phyloP scores from a whole-genome alignment of 2,113 vertebrate genomes.

The Urocolius indicus region DNA sequence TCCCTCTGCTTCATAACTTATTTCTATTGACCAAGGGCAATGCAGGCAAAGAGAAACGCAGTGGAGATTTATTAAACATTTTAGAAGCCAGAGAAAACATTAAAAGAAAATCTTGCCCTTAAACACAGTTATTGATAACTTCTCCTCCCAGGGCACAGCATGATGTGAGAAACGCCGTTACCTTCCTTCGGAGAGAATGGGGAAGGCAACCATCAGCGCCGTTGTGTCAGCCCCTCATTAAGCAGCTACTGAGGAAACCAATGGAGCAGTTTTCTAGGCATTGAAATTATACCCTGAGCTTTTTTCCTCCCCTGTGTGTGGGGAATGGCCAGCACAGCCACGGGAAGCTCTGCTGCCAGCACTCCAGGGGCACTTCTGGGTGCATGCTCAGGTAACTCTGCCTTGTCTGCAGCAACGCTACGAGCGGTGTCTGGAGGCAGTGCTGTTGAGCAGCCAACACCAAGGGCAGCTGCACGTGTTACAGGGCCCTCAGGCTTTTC shows the following conservation, averaged over 20 bases:
- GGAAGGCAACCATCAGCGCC: neutral
- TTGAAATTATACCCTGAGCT: neutral
- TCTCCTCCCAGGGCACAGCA: neutral
- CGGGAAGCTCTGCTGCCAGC: neutral
- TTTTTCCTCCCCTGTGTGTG: neutral
- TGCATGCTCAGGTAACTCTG: neutral
- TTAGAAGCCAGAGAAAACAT: neutral
- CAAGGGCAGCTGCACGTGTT: neutral
- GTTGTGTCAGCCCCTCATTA: neutral
- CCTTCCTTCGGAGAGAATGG: neutral
- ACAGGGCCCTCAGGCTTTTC: neutral
- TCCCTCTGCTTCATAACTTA: constrained; percentile 28
- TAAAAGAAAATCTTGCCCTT: neutral
- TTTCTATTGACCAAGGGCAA: constrained; percentile 62
- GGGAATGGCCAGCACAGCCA: neutral
- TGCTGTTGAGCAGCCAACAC: neutral
- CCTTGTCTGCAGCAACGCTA: neutral
- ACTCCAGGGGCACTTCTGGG: neutral
- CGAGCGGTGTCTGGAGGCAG: neutral
- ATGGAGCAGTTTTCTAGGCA: neutral
- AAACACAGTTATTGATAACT: constrained; percentile 42
- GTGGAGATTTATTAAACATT: constrained; percentile 32
- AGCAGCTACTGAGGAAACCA: neutral
- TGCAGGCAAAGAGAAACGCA: constrained; percentile 2
- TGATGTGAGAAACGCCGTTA: neutral